These are phyloP conservation scores for Muraenolepis orangiensis DNA, from an alignment of 2,797 vertebrate species.

Conservation along the genomic window DNA sequence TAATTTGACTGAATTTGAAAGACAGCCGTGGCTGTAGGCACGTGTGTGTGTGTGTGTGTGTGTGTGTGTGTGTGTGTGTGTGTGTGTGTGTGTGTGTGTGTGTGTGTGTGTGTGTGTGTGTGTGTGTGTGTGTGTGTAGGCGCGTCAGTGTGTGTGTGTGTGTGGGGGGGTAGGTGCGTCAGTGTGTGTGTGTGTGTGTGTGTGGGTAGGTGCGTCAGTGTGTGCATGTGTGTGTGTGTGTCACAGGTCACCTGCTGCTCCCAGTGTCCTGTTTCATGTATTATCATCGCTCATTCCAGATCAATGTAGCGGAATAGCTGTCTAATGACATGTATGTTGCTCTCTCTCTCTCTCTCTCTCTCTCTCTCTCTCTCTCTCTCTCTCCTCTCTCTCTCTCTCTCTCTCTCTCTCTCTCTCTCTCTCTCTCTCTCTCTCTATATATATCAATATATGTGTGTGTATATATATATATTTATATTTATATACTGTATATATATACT, in stretches of 20 bases:
- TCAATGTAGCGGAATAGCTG: too few species aligned
- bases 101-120: neutral
- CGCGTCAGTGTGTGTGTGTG: slow-evolving; percentile 24
- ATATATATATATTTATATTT: too few species aligned
- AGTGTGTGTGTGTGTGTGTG: neutral
- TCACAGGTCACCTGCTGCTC: neutral
- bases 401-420: too few species aligned
- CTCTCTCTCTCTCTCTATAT: too few species aligned
- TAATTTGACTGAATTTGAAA: slow-evolving; percentile 53
- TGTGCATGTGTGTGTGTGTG: neutral
- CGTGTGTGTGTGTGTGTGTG: too few species aligned
- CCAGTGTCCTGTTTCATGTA: neutral
- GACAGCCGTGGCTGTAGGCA: neutral
- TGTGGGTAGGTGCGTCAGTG: neutral
- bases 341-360: too few species aligned
- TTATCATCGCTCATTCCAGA: neutral
- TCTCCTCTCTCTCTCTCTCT: too few species aligned
- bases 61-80: too few species aligned
- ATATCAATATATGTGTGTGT: too few species aligned
- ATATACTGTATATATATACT: too few species aligned
- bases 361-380: too few species aligned
- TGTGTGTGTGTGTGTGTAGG: slow-evolving; percentile 11
- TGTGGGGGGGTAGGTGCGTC: neutral
- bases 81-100: too few species aligned
- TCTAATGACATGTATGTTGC: neutral